Percentiles rank a stretch among this genome's conserved stretches.
These are phyloP conservation scores for Gisinianus flammeolus DNA, from an alignment of 2,888 invertebrate genomes.

Conservation along the genomic window DNA sequence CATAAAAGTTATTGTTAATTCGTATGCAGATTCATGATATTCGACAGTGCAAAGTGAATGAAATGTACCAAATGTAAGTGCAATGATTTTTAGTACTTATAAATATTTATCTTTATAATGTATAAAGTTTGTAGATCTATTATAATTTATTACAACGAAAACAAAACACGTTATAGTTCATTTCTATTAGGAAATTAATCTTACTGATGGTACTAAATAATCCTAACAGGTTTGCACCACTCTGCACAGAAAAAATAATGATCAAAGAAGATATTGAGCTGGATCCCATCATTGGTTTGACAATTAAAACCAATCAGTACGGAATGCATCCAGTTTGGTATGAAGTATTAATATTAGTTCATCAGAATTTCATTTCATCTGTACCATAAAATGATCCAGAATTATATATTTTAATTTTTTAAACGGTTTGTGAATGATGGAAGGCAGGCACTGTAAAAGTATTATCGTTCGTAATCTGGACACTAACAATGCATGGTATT, in stretches of 20 bases:
- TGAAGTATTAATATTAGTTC: background rate
- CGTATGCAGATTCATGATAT: background rate
- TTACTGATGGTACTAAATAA: too few species aligned
- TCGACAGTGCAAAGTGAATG: background rate
- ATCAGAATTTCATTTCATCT: background rate
- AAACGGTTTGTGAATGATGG: too few species aligned
- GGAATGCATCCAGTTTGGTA: conserved; percentile 31
- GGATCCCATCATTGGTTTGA: conserved; percentile 30
- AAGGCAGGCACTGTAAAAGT: conserved; percentile 6
- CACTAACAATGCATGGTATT: conserved; percentile 34
- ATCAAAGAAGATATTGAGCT: conserved; percentile 26
- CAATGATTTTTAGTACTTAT: too few species aligned
- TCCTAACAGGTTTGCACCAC: conserved; percentile 26
- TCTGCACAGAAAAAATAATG: conserved; percentile 18
- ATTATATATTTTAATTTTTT: too few species aligned
- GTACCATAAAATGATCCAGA: too few species aligned
- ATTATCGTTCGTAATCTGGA: conserved; percentile 32
- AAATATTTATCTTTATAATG: too few species aligned
- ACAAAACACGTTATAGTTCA: too few species aligned
- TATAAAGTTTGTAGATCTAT: too few species aligned
- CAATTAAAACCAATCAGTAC: conserved; percentile 32
- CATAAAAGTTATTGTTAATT: background rate
- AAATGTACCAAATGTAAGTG: conserved; percentile 2
- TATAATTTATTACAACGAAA: too few species aligned
- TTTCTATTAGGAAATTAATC: too few species aligned